Evolutionary conservation across 1,140 invertebrate species (phyloP), one percentile per base, ranked within the genome.

Genomic region (Reticulitermes speratus): DNA sequence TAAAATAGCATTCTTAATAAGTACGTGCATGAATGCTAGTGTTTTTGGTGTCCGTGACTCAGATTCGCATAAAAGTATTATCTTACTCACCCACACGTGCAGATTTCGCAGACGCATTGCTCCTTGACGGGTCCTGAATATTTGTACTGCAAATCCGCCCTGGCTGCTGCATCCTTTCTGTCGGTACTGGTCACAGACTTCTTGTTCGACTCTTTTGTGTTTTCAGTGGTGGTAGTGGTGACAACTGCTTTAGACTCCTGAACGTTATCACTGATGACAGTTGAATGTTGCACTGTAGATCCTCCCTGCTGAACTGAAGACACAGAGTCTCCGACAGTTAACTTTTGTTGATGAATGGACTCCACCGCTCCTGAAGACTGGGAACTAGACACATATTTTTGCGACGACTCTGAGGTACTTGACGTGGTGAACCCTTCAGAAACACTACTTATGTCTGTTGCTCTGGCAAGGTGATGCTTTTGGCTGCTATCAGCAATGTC

Each of bases 91-190:
- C 96, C 96, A 91, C 96, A 97, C 89, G 96, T 97, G 90, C 96
- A 97, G 81, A 97, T 95, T 92, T 97, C 96, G 90, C 96, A 97
- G 88, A 97, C 96, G 89, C 96, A 97, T 90, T 96, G 95, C 90
- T 97, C 96, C 90, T 96, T 96, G 82, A 90, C 85, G 7, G 92
- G 92, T 16, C 25, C 81, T 38, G 75, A 30, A 32, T 59, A n/a
- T 59, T 84, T 84, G 44, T 52, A 52, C 23, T 45, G 44, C n/a
- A 44, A 32, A 9, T 85, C 55, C 55, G 59, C 45, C 38, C 14
- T 85, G 38, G 23, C 16, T 12, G 25, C 44, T 14, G n/a, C 32
- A 14, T 82, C 44, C 32, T 85, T 65, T 11, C 9, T 55, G 84
- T 85, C 84, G 45, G 14, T n/a, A 8, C 8, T 75, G 19, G 75